Percentiles rank a stretch among this genome's conserved stretches.
Evolutionary conservation across 2,113 vertebrate genomes (phyloP).

Genomic region (Pseudopipra pipra): DNA sequence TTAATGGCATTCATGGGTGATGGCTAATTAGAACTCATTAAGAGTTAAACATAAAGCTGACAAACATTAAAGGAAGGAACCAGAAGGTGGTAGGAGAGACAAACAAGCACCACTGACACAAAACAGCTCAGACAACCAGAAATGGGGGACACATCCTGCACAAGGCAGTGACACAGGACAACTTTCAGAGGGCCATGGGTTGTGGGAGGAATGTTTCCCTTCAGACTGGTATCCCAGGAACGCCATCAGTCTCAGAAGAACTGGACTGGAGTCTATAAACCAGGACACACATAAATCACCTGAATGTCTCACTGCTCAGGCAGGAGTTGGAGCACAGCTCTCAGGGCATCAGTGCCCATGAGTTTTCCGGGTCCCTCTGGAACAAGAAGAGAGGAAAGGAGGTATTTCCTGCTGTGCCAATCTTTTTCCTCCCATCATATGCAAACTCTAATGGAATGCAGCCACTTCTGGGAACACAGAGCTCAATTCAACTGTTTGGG

Average conservation of each 20-base stretch:
- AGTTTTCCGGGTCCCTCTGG: background rate
- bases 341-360: background rate
- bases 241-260: background rate
- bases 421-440: background rate
- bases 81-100: background rate
- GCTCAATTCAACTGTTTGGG: background rate
- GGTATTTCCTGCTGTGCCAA: background rate
- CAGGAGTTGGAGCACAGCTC: background rate
- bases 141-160: background rate
- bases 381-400: background rate
- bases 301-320: background rate
- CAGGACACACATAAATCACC: fast-evolving
- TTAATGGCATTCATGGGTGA: background rate
- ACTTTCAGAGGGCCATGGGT: background rate
- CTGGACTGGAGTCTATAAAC: background rate
- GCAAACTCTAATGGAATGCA: background rate
- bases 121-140: background rate
- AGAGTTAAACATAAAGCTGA: background rate
- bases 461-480: background rate
- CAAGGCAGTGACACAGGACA: background rate
- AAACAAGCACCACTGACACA: background rate
- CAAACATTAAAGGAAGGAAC: background rate
- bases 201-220: background rate
- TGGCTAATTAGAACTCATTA: background rate
- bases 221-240: background rate